A percentile compares a stretch with the other conserved stretches of the same genome.
These are phyloP conservation scores for Pleuronectes platessa DNA, from an alignment of 2,113 vertebrate species.

Conservation along the genomic window DNA sequence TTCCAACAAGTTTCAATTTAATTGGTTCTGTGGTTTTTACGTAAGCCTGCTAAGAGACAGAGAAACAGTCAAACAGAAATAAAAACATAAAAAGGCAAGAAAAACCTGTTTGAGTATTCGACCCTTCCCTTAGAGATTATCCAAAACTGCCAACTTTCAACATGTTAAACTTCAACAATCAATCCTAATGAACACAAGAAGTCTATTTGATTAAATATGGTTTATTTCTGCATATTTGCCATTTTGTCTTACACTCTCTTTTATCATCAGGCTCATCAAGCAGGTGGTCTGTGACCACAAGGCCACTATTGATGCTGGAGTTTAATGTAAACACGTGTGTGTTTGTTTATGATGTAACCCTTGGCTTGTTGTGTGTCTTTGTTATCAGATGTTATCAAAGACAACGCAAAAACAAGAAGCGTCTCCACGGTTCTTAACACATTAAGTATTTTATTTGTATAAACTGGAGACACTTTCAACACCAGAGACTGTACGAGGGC, in stretches of 20 bases:
- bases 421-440: neutral
- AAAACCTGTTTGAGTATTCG: too few relatives aligned
- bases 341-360: conserved; percentile 53
- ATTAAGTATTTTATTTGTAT: neutral
- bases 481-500: neutral
- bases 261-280: neutral
- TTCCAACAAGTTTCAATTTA: too few relatives aligned
- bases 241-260: neutral
- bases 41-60: too few relatives aligned
- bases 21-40: too few relatives aligned
- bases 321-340: conserved; percentile 43
- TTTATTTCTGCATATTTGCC: too few relatives aligned
- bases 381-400: conserved; percentile 43
- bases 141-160: too few relatives aligned
- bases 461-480: neutral
- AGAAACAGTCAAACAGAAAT: too few relatives aligned
- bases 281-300: neutral
- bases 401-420: conserved; percentile 44
- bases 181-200: too few relatives aligned
- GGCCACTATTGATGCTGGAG: conserved; percentile 29
- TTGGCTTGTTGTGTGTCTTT: conserved; percentile 10
- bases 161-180: too few relatives aligned
- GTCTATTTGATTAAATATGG: too few relatives aligned
- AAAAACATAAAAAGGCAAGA: too few relatives aligned
- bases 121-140: too few relatives aligned